Percentiles rank a stretch among this genome's conserved stretches.
phyloP scores from a whole-genome alignment of 2,888 invertebrate species.

The Orchesellides sinensis region DNA sequence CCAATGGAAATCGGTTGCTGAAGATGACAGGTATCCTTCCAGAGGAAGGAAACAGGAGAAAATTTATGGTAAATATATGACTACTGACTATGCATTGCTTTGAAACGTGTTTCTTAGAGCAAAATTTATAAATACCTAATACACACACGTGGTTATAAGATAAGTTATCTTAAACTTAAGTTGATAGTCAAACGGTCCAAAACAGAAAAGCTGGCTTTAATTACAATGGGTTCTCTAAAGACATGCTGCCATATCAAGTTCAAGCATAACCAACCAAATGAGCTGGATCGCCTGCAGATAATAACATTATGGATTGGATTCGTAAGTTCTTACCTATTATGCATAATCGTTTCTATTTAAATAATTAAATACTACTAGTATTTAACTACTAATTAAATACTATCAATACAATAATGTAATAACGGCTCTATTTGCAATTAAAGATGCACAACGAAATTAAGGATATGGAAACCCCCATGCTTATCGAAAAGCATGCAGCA shows the following conservation, averaged over 20 bases:
- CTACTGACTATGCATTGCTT: too few species aligned
- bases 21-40: constrained; percentile 39
- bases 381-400: too few species aligned
- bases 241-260: constrained; percentile 41
- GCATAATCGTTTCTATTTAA: neutral
- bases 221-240: constrained; percentile 46
- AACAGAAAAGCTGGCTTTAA: constrained; percentile 36
- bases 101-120: too few species aligned
- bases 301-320: constrained; percentile 42
- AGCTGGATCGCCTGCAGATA: constrained; percentile 10
- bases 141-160: too few species aligned
- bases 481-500: constrained; percentile 1
- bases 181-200: constrained; percentile 38
- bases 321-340: constrained; percentile 12
- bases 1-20: constrained; percentile 28
- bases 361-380: neutral
- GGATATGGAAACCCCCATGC: neutral
- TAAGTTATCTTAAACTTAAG: constrained; percentile 2
- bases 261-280: neutral
- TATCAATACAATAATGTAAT: too few species aligned
- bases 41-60: neutral
- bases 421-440: too few species aligned
- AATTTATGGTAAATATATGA: constrained; percentile 22
- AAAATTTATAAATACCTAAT: too few species aligned
- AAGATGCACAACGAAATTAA: constrained; percentile 47